These are phyloP conservation scores for Lutraria rhynchaena DNA, from an alignment of 1,140 invertebrate genomes.

Conservation along the genomic window DNA sequence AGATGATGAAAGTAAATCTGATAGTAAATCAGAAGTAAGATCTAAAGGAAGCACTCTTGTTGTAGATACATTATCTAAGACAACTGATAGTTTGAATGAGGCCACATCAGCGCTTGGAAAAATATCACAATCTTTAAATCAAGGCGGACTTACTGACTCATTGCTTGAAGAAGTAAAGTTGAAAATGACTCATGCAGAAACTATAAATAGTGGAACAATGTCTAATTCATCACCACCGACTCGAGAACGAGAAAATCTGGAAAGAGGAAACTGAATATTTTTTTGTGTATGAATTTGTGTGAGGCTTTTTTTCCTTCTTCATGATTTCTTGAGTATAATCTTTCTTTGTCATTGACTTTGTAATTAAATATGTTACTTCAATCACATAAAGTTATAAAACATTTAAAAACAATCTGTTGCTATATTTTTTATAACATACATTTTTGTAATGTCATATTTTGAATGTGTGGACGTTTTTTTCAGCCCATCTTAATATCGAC, in stretches of 20 bases:
- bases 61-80: constrained; percentile 27
- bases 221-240: constrained; percentile 20
- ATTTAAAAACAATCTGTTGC: too few species aligned
- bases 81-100: constrained; percentile 39
- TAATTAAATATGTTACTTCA: too few species aligned
- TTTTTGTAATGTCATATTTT: too few species aligned
- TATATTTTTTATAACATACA: too few species aligned
- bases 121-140: constrained; percentile 10
- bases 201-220: neutral
- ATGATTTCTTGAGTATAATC: too few species aligned
- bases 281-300: neutral
- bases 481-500: too few species aligned
- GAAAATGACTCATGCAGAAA: constrained; percentile 65
- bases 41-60: constrained; percentile 24
- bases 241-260: constrained; percentile 53
- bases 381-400: too few species aligned
- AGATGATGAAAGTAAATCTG: constrained; percentile 8
- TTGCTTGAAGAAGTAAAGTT: constrained; percentile 60
- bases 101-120: constrained; percentile 28
- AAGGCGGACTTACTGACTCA: constrained; percentile 39
- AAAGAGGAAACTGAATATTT: constrained; percentile 45
- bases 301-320: too few species aligned
- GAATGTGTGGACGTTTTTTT: too few species aligned
- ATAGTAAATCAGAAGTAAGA: constrained; percentile 6
- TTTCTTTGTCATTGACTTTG: too few species aligned